Percentiles rank a stretch among this genome's conserved stretches.
phyloP scores from a whole-genome alignment of 2,113 vertebrate species.

The Cacatua alba region DNA sequence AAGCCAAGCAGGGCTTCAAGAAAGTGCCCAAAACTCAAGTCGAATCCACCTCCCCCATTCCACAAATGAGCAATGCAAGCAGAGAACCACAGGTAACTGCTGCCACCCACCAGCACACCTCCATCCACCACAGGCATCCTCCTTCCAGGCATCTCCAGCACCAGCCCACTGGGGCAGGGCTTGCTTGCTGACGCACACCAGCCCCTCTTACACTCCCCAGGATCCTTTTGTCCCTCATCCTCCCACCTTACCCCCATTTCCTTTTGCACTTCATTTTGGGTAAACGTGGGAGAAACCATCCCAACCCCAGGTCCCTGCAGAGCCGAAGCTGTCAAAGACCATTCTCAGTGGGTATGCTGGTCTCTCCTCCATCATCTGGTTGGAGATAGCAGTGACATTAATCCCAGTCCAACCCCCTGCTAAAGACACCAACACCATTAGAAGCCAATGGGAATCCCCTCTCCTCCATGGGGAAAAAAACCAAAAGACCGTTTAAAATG shows the following conservation, averaged over 20 bases:
- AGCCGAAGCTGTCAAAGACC: not conserved
- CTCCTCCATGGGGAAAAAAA: not conserved
- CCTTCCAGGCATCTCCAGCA: not conserved
- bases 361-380: not conserved
- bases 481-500: not conserved
- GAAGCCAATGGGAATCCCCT: not conserved
- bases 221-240: not conserved
- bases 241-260: not conserved
- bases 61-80: not conserved
- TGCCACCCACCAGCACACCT: not conserved
- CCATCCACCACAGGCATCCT: not conserved
- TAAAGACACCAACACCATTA: not conserved
- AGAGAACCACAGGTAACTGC: not conserved
- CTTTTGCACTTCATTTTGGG: not conserved
- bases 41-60: not conserved
- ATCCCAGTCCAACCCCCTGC: fast-evolving
- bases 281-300: not conserved
- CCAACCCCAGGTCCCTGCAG: not conserved
- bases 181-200: not conserved
- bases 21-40: not conserved
- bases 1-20: not conserved
- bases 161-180: not conserved
- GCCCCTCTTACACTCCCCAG: not conserved
- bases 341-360: not conserved
- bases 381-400: not conserved